Evolutionary conservation across 1,140 invertebrate genomes (phyloP), one percentile per base, ranked within the genome.

Genomic region (Aphelinus atriplicis): DNA sequence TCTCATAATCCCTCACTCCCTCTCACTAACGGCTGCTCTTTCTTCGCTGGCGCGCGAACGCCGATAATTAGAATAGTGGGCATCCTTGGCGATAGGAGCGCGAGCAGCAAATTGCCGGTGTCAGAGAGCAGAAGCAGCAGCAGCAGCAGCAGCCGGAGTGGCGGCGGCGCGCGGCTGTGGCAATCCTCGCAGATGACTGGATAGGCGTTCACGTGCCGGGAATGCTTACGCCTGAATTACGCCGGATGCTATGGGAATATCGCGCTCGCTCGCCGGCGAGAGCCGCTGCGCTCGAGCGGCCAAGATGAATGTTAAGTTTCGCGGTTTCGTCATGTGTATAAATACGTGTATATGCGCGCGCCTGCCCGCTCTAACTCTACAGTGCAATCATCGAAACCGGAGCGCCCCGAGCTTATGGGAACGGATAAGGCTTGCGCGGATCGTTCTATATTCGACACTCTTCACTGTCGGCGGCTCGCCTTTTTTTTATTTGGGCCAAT

Each of bases 11-110:
- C 42, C 55, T 10, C 6, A 26, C 42, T 9, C 2, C 43, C 55
- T 68, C 7, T 66, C 62, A 7, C 50, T 43, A 26, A 26, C 26
- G 26, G 26, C 26, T 1, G 50, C 2, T 3, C 50, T 53, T 7
- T 69, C 26, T 60, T 43, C 42, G 7, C 50, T 60, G 26, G 4
- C n/a, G 46, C 7, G 7, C 56, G 7, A 6, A 67, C 2, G 45
- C 7, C 51, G 26, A 56, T 55, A 68, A 68, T 74, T 68, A 74
- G 43, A 74, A 74, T 74, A 68, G 50, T 62, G 57, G 45, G 50
- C 72, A 74, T 74, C 65, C 71, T 68, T 62, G 57, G 51, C 42
- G 51, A 2, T 48, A 7, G 56, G 6, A 46, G 53, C 42, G 10
- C 57, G 48, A 26, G 7, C 9, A 58, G 9, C 45, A 55, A 69